Base-by-base conservation (phyloP, 2,113 vertebrate genomes). In the Lanius collurio region DNA sequence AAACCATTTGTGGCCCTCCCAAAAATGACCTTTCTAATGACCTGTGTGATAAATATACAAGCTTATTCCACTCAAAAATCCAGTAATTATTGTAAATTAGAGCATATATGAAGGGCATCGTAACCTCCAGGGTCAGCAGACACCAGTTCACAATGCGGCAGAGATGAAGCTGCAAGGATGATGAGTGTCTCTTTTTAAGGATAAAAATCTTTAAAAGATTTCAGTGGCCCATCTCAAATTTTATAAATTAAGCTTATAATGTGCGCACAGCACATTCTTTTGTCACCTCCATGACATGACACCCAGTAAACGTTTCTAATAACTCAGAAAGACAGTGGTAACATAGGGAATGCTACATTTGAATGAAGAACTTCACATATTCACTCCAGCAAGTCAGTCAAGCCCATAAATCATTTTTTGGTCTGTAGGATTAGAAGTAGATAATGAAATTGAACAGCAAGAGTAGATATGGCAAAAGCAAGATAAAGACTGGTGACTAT, bases 281-380 rank as follows among this genome's bases (percentile, higher is more conserved):
- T 67, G 50, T 96, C 50, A 83, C 33, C 11, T 8, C 33, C 30
- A 16, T 74, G 92, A 83, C 30, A 16, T 70, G 92, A 83, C 86
- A 86, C 88, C 65, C 76, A 44, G 71, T 67, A 93, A 93, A 83
- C 70, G 56, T 80, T 90, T 93, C 63, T 39, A 89, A 50, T 90
- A 90, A 67, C 46, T 97, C 85, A 93, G 68, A 81, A 87, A 81
- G 83, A 78, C 89, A 71, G 52, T 35, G 71, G 81, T 67, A 92
- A 93, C 89, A 90, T 8, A 23, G 44, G 17, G 44, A 96, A 81
- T 0, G 11, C 76, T 83, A 33, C 47, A 31, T 86, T 70, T 74
- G 76, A 87, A 92, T 70, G 63, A 79, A 82, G 28, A 90, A 67
- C 26, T 55, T 70, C 83, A 77, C 19, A 49, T 28, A 60, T 7